Percentiles rank a stretch among this genome's conserved stretches.
phyloP scores from a whole-genome alignment of 2,113 vertebrate species.

The Ancistrus triradiatus region DNA sequence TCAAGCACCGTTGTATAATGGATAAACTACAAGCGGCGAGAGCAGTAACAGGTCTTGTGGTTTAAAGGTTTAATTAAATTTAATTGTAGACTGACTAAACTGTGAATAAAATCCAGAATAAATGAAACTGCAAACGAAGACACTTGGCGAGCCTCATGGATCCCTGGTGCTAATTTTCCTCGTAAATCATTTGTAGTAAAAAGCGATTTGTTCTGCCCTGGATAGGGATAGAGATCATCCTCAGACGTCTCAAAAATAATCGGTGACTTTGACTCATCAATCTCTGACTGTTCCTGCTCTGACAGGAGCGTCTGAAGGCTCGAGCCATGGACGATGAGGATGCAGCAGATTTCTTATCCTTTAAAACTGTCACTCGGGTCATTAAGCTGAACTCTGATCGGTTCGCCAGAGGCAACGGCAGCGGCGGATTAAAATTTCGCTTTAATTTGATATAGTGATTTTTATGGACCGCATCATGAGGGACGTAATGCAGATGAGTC shows the following conservation, averaged over 20 bases:
- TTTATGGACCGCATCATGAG: not conserved
- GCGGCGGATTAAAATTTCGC: conserved; percentile 21
- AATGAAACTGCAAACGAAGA: too few species aligned
- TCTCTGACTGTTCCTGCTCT: conserved; percentile 39
- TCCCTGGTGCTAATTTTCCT: conserved; percentile 47
- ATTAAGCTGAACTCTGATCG: conserved; percentile 36
- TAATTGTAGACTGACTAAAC: too few species aligned
- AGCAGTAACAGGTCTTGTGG: too few species aligned
- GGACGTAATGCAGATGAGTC: too few species aligned
- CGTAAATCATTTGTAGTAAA: conserved; percentile 59
- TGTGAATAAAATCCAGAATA: too few species aligned
- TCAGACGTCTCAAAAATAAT: not conserved
- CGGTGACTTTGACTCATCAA: conserved; percentile 15
- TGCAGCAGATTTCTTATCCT: conserved; percentile 37
- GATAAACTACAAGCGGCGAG: too few species aligned
- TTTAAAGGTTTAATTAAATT: too few species aligned
- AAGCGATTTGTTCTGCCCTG: not conserved
- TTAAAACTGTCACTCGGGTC: conserved; percentile 27
- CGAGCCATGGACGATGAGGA: conserved; percentile 40
- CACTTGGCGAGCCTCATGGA: conserved; percentile 42
- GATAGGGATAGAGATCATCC: not conserved
- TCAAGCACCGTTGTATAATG: too few species aligned
- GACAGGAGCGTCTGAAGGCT: conserved; percentile 43
- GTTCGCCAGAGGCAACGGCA: too few species aligned
- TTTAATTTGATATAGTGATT: not conserved